Evolutionary conservation across 2,888 invertebrate genomes (phyloP).

Genomic region (Odontomyia ornata): DNA sequence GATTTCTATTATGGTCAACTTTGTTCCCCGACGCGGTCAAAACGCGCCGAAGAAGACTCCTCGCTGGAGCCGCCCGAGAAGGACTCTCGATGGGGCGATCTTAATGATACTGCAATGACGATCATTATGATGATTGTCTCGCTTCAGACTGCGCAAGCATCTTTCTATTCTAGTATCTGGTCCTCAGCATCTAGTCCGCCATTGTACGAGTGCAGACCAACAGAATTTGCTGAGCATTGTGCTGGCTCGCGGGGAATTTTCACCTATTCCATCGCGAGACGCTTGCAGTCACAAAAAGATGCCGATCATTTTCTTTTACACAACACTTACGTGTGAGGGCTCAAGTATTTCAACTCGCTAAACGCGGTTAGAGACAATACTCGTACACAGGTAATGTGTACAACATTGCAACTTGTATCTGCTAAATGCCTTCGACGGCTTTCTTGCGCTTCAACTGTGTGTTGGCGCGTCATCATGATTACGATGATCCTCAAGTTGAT

Average conservation of each 20-base stretch:
- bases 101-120: constrained; percentile 40
- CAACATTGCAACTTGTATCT: constrained; percentile 16
- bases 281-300: constrained; percentile 13
- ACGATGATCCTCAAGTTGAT: background rate
- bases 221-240: background rate
- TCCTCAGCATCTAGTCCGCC: background rate
- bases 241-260: constrained; percentile 15
- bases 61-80: background rate
- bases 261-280: background rate
- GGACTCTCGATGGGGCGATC: constrained; percentile 17
- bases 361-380: background rate
- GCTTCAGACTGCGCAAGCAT: background rate
- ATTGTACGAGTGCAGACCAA: too few species aligned
- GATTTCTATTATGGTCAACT: constrained; percentile 22
- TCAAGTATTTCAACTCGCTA: background rate
- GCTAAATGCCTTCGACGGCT: constrained; percentile 23
- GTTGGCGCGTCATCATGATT: background rate
- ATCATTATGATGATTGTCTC: constrained; percentile 24
- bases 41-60: background rate
- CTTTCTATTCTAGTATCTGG: background rate
- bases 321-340: constrained; percentile 33
- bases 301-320: constrained; percentile 38
- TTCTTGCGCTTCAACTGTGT: background rate
- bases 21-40: constrained; percentile 1
- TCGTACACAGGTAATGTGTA: too few species aligned